Base-by-base conservation (phyloP, 2,888 invertebrate genomes). In the Seira sanloemensis region DNA sequence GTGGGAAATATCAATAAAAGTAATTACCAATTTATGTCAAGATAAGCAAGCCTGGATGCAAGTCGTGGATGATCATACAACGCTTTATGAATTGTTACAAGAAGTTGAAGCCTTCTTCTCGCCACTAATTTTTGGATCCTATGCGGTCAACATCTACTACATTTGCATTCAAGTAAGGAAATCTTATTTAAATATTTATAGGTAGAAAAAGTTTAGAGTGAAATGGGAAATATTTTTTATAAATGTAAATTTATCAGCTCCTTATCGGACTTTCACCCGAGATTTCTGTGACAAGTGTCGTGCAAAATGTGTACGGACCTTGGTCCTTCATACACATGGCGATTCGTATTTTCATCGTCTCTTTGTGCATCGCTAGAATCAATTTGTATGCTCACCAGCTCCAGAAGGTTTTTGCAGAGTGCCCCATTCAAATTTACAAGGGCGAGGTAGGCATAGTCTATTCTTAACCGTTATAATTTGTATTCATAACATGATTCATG, bases 1-100 rank as follows among this genome's bases (percentile, higher is more conserved):
- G 16, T 50, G 46, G 18, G 50, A 1, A 9, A n/a, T 4, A 19
- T 71, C 26, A 2, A 21, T 23, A 67, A 4, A 25, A 23, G 21
- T 37, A 18, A 16, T 37, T 37, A 4, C 27, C 69, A 2, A 27
- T 23, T n/a, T n/a, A n/a, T n/a, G n/a, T n/a, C n/a, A n/a, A 88
- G 88, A 86, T 66, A 19, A 19, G 0, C 58, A 54, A 21, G 76
- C 72, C n/a, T 88, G 88, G 88, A 66, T 50, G 21, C 82, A 85
- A 37, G 19, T 88, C 26, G 68, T 73, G 1, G 16, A 68, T n/a
- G 88, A 88, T 74, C 86, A 79, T 27, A 25, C 7, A 1, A 18
- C 62, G 2, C 16, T 86, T 46, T 83, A 73, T 23, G 67, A 76
- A 1, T 27, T 86, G 4, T 58, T 83, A 2, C 5, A 76, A 9